Conservation (phyloP, 2,797 vertebrate species). For the Australoheros facetus region DNA sequence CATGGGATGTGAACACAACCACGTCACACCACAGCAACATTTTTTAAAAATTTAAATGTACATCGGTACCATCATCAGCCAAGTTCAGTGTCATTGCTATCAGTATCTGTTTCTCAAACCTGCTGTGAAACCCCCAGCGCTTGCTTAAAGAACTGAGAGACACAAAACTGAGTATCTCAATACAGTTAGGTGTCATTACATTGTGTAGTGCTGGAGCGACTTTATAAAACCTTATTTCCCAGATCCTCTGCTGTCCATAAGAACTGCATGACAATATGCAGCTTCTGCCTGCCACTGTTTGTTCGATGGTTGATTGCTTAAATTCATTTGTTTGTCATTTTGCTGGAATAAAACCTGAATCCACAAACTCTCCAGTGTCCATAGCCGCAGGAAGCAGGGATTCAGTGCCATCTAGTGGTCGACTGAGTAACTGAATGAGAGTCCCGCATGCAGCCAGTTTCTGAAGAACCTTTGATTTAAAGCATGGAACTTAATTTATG, state of each 20-base stretch:
- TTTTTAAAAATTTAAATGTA: slow-evolving; percentile 63
- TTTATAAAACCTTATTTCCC: slow-evolving; percentile 44
- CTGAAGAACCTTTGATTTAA: background rate
- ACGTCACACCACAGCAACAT: slow-evolving; percentile 73
- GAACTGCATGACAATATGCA: slow-evolving; percentile 11
- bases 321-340: slow-evolving; percentile 16
- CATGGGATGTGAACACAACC: slow-evolving; percentile 74
- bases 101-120: background rate
- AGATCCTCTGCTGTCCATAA: slow-evolving; percentile 18
- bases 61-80: slow-evolving; percentile 39
- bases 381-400: slow-evolving; percentile 67
- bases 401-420: slow-evolving; percentile 59
- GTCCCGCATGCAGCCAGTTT: background rate
- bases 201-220: slow-evolving; percentile 28
- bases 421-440: background rate
- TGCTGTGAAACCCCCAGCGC: background rate
- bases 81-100: slow-evolving; percentile 3
- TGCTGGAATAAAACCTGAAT: slow-evolving; percentile 26
- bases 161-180: slow-evolving; percentile 27
- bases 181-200: slow-evolving; percentile 10
- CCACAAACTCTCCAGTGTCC: slow-evolving; percentile 20
- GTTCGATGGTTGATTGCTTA: background rate
- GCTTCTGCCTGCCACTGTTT: background rate
- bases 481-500: background rate
- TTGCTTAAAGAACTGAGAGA: slow-evolving; percentile 22